Evolutionary conservation across 2,888 invertebrate genomes (phyloP).

Genomic region (Melitaea athalia): DNA sequence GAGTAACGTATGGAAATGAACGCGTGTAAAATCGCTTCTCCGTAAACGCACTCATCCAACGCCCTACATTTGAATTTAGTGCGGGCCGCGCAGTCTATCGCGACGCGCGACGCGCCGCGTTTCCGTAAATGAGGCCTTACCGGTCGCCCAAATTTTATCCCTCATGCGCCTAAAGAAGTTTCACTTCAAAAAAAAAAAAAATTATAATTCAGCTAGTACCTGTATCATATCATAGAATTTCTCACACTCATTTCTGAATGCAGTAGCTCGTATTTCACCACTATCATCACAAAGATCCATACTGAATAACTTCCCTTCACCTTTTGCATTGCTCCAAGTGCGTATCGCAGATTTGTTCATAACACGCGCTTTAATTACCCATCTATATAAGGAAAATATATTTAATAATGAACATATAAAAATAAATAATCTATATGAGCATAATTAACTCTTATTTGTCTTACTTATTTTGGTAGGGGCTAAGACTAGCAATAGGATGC

Average conservation of each 20-base stretch:
- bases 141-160: too few species aligned
- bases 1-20: too few species aligned
- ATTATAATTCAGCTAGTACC: constrained; percentile 65
- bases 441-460: constrained; percentile 38
- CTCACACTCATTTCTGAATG: constrained; percentile 93
- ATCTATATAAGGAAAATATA: constrained; percentile 73
- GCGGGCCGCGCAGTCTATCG: too few species aligned
- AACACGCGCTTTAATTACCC: constrained; percentile 96
- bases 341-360: constrained; percentile 90
- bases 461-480: constrained; percentile 96
- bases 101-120: too few species aligned
- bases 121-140: too few species aligned
- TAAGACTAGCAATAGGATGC: constrained; percentile 92
- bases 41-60: too few species aligned
- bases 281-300: constrained; percentile 96
- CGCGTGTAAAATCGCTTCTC: too few species aligned
- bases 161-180: too few species aligned
- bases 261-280: constrained; percentile 96
- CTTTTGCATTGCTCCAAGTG: constrained; percentile 95
- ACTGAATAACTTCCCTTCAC: constrained; percentile 96
- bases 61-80: too few species aligned
- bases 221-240: constrained; percentile 94
- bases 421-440: not conserved
- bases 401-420: not conserved
- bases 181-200: too few species aligned